phyloP scores from a whole-genome alignment of 2,888 invertebrate genomes.

The Escarpia spicata region DNA sequence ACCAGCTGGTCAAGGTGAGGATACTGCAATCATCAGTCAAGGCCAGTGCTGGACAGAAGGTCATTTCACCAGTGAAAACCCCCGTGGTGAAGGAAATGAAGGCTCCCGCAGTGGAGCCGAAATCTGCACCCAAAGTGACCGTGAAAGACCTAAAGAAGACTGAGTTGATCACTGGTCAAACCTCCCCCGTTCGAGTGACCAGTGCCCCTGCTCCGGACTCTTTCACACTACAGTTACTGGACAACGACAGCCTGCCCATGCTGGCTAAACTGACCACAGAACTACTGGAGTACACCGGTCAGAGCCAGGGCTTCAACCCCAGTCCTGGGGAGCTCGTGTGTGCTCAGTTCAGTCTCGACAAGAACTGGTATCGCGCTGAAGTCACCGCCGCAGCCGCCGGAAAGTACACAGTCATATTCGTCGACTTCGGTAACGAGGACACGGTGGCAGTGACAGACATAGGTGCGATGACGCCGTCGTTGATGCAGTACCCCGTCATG shows the following conservation, averaged over 20 bases:
- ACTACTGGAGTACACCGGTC: not conserved
- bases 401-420: not conserved
- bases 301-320: not conserved
- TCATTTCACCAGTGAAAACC: no score
- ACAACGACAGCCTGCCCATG: not conserved
- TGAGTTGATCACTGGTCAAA: not conserved
- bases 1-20: no score
- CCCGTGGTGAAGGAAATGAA: no score
- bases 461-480: not conserved
- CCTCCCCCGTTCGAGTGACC: not conserved
- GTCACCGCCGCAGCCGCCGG: not conserved
- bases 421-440: slow-evolving; percentile 14
- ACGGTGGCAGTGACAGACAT: not conserved
- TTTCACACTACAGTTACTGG: not conserved
- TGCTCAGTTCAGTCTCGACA: not conserved
- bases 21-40: no score
- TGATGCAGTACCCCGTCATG: slow-evolving; percentile 13
- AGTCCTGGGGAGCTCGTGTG: not conserved
- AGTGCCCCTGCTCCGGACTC: not conserved
- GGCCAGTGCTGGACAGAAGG: no score
- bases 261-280: slow-evolving; percentile 16
- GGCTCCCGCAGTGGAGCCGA: no score
- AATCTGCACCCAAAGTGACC: not conserved
- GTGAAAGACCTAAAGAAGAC: not conserved
- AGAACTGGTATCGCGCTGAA: slow-evolving; percentile 21